Percentiles rank a stretch among this genome's conserved stretches.
phyloP scores from a whole-genome alignment of 2,888 invertebrate species.

The Gibbula magus region DNA sequence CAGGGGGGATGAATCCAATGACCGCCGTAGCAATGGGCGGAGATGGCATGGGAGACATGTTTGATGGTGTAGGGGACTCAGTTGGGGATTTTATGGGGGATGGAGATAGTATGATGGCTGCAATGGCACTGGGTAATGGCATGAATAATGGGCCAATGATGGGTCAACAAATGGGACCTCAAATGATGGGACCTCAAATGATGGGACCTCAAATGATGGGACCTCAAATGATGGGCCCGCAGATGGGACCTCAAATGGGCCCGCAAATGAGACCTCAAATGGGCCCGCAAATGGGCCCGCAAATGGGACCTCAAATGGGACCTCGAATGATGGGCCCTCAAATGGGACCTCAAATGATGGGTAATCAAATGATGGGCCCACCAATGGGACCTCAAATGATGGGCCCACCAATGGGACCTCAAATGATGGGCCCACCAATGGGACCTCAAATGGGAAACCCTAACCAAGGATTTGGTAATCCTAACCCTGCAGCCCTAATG shows the following conservation, averaged over 20 bases:
- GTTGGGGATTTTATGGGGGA: slow-evolving; percentile 30
- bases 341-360: too few relatives aligned
- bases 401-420: not conserved
- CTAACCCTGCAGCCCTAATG: not conserved
- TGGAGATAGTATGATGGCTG: not conserved
- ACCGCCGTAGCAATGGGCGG: not conserved
- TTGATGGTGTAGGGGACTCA: slow-evolving; percentile 17
- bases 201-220: not conserved
- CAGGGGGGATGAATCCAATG: slow-evolving; percentile 15
- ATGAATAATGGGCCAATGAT: not conserved
- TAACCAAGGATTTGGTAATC: not conserved
- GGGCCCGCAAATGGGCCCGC: not conserved
- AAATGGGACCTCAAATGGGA: not conserved
- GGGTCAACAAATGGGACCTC: not conserved
- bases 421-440: not conserved
- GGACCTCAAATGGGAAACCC: not conserved
- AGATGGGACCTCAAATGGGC: not conserved
- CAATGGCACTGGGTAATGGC: not conserved
- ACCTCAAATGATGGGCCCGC: not conserved
- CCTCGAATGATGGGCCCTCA: too few relatives aligned
- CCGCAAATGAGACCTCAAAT: too few relatives aligned
- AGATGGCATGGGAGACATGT: slow-evolving; percentile 1
- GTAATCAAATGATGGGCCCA: not conserved
- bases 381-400: not conserved
- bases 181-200: not conserved